These are phyloP conservation scores for Donacobius atricapilla DNA, from an alignment of 2,113 vertebrate genomes.

Conservation along the genomic window DNA sequence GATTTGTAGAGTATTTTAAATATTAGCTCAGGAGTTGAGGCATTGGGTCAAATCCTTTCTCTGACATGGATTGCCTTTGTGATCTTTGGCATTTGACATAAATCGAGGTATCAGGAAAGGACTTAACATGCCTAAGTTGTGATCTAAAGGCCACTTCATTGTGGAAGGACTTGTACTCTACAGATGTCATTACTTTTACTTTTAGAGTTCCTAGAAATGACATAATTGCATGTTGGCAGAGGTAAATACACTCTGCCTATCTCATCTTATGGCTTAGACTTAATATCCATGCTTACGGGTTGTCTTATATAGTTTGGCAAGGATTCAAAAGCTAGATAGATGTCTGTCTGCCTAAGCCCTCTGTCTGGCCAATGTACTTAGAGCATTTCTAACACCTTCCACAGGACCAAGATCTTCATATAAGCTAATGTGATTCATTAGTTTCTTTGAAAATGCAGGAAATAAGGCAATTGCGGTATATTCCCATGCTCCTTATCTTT, in stretches of 20 bases:
- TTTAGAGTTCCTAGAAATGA: not conserved
- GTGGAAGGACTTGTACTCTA: not conserved
- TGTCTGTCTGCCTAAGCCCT: not conserved
- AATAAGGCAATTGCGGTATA: not conserved
- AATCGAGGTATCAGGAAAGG: not conserved
- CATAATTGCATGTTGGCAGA: not conserved
- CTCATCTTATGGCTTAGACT: not conserved
- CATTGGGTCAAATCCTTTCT: not conserved
- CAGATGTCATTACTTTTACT: not conserved
- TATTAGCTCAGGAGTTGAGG: not conserved
- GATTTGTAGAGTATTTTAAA: conserved; percentile 14
- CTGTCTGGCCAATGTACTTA: not conserved
- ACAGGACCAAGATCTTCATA: not conserved
- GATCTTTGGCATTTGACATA: not conserved
- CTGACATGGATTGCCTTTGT: not conserved
- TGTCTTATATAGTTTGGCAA: not conserved
- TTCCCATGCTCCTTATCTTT: not conserved
- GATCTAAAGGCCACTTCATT: not conserved
- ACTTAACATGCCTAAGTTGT: not conserved
- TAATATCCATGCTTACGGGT: not conserved
- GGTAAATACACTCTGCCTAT: not conserved
- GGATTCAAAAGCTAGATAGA: not conserved
- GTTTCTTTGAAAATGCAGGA: not conserved
- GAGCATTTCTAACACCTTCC: not conserved
- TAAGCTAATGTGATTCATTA: not conserved